A percentile compares a stretch with the other conserved stretches of the same genome.
phyloP scores from a whole-genome alignment of 1,140 invertebrate genomes.

The Trichogramma pretiosum region DNA sequence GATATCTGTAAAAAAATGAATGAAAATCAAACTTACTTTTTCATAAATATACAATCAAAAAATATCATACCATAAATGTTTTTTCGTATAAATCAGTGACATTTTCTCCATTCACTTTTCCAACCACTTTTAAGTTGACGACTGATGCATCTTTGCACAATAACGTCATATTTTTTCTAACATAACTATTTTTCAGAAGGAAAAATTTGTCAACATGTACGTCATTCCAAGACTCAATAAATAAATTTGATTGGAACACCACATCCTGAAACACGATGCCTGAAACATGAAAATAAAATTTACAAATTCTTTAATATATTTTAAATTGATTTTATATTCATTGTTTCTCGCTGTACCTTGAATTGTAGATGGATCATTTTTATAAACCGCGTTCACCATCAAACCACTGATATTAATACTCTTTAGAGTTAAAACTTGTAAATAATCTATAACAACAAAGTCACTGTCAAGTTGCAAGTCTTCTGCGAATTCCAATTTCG shows the following conservation, averaged over 20 bases:
- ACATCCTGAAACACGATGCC: conserved; percentile 23
- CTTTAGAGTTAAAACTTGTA: conserved; percentile 22
- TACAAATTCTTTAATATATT: neutral
- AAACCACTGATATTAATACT: conserved; percentile 24
- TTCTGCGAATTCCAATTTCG: conserved; percentile 22
- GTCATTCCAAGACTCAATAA: conserved; percentile 23
- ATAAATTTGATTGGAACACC: conserved; percentile 21
- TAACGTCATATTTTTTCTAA: conserved; percentile 13
- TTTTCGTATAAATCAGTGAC: conserved; percentile 24
- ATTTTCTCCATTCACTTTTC: conserved; percentile 21
- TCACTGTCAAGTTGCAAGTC: conserved; percentile 17
- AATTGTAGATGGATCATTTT: conserved; percentile 17
- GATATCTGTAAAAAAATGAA: conserved; percentile 20
- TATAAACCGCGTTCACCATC: conserved; percentile 13
- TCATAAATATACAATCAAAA: conserved; percentile 4
- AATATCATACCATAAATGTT: conserved; percentile 29
- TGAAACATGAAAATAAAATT: conserved; percentile 10
- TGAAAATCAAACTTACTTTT: neutral
- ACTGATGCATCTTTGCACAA: conserved; percentile 18
- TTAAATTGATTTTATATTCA: neutral
- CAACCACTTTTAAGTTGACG: conserved; percentile 19
- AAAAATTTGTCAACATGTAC: conserved; percentile 21
- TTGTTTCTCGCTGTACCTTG: neutral
- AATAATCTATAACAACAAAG: conserved; percentile 16
- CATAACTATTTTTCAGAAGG: conserved; percentile 21